Evolutionary conservation across 2,797 vertebrate species (phyloP), one percentile per base, ranked within the genome.

Genomic region (Helostoma temminkii): DNA sequence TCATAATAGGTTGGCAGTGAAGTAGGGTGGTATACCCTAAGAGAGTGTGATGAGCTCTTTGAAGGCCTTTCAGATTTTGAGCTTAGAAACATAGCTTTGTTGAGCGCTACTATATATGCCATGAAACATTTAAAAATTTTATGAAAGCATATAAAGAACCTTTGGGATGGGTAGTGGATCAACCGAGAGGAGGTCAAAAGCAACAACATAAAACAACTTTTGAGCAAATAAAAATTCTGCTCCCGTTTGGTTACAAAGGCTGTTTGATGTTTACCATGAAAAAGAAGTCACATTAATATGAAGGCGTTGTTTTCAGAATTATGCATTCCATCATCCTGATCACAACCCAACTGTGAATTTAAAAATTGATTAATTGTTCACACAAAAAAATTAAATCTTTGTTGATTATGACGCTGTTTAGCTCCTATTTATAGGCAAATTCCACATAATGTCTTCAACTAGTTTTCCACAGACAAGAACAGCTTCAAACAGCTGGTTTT

Each of bases 181-280:
- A 58, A n/a, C 34, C 19, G 28, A 52, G 67, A 62, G 15, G 21
- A 41, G 81, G 83, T 83, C 77, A 80, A 77, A 79, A 83, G 86
- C 78, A 88, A 76, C 54, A 52, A 62, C 68, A 78, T 82, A 74
- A 86, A 88, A 82, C 74, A 75, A 74, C 60, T 57, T 83, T 47
- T 75, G 75, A 80, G 62, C 76, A 71, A 76, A 75, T 58, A 77
- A 42, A 73, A 61, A 64, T 59, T 70, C 47, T 26, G 24, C 53
- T 81, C 68, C 64, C 75, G 11, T 82, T 80, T 74, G 81, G 71
- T 83, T 84, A 76, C n/a, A 72, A 76, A 85, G 71, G 64, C 82
- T n/a, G 75, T 88, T 92, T 89, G 86, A 91, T 83, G 88, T 81
- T 74, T 42, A 66, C 25, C 66, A 83, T 74, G 66, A 75, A 91